A percentile compares a stretch with the other conserved stretches of the same genome.
These are phyloP conservation scores for Listrodromus nycthemerus DNA, from an alignment of 2,888 invertebrate genomes.

Conservation along the genomic window DNA sequence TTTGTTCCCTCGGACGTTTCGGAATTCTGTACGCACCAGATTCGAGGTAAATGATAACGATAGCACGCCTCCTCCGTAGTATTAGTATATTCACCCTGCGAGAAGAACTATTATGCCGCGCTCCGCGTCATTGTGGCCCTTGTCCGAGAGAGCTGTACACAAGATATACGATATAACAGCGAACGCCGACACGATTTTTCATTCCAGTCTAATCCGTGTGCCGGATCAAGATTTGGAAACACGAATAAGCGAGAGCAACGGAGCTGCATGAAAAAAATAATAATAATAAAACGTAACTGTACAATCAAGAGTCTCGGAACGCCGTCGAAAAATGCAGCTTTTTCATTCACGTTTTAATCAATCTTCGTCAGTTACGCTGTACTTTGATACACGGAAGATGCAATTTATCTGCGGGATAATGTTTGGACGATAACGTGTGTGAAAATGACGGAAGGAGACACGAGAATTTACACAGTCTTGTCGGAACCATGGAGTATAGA, in stretches of 20 bases:
- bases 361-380: too few species aligned
- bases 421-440: too few species aligned
- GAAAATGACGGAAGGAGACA: too few species aligned
- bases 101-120: slow-evolving; percentile 11
- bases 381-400: too few species aligned
- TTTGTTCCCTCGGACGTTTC: slow-evolving; percentile 73
- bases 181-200: slow-evolving; percentile 46
- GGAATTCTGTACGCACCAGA: slow-evolving; percentile 78
- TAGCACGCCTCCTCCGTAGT: slow-evolving; percentile 48
- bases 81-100: slow-evolving; percentile 29
- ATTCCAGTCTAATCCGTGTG: slow-evolving; percentile 41
- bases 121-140: slow-evolving; percentile 3
- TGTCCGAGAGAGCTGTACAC: slow-evolving; percentile 12
- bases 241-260: slow-evolving; percentile 7
- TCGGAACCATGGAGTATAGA: too few species aligned
- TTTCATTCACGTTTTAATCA: background rate
- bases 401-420: too few species aligned
- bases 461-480: too few species aligned
- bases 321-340: background rate
- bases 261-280: background rate
- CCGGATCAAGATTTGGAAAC: slow-evolving; percentile 23
- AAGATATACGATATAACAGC: slow-evolving; percentile 29
- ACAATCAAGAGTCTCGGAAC: slow-evolving; percentile 10
- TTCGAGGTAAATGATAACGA: slow-evolving; percentile 75
- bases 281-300: slow-evolving; percentile 4